Base-by-base conservation (phyloP, 1,140 invertebrate species). In the Eumaeus atala region DNA sequence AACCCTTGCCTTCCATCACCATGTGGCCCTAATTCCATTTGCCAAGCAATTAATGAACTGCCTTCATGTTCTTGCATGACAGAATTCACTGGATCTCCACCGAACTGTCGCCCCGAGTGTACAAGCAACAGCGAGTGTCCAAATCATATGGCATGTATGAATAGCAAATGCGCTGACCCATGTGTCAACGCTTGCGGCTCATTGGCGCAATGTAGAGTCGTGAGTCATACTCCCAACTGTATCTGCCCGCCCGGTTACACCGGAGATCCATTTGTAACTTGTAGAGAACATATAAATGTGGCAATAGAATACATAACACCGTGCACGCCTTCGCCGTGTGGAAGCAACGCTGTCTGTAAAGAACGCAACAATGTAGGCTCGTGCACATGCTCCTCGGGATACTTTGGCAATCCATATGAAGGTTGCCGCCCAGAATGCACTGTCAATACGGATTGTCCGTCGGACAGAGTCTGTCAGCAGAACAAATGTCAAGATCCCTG, bases 1-100 rank as follows among this genome's bases (percentile, higher is more conserved):
- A 89, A 94, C 76, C 92, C 93, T 33, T 95, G 94, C 72, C 76
- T 91, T 9, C 93, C 93, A 44, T 92, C 92, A 17, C 93, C 93
- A 18, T 95, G 94, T 77, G 94, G 94, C 6, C 87, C 91, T 14
- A 89, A 92, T 67, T 89, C 92, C 3, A 83, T 93, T 69, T 96
- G 94, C 73, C 88, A 90, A 60, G 77, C 90, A 54, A 82, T 90
- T 40, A 90, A 91, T 42, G 89, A 89, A 55, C 81, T 89, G 40
- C 90, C 92, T 0, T 91, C 91, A 0, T 95, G 93, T 65, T 90
- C 91, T 28, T 95, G 93, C 67, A 76, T 91, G 62, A 69, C 88
- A 10, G 88, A 89, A 64, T 93, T 88, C 70, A 80, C 90, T n/a
- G 92, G 92, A 56, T 61, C 74, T 38, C 92, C 92, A 28, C 91